Percentiles rank a stretch among this genome's conserved stretches.
These are phyloP conservation scores for Jacana jacana DNA, from an alignment of 2,113 vertebrate genomes.

Conservation along the genomic window DNA sequence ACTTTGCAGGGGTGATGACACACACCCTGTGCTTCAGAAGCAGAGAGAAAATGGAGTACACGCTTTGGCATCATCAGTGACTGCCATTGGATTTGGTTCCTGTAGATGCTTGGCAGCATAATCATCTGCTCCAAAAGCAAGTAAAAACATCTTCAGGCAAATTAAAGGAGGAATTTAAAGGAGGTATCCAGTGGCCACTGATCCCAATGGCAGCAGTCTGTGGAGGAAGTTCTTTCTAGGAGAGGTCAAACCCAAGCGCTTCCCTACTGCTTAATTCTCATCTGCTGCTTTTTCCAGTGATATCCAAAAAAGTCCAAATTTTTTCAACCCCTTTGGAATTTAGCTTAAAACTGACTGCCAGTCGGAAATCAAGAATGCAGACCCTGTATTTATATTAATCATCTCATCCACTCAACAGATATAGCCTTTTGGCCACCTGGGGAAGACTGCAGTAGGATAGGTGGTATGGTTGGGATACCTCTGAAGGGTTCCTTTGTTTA, in stretches of 20 bases:
- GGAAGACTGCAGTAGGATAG: background rate
- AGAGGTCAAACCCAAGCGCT: background rate
- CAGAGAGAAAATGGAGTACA: background rate
- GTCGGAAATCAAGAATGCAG: background rate
- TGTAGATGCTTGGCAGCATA: background rate
- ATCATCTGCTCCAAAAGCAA: background rate
- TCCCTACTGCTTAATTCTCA: background rate
- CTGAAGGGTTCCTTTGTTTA: background rate
- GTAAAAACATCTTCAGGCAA: background rate
- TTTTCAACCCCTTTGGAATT: background rate
- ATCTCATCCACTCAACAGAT: background rate
- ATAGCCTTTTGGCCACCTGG: background rate
- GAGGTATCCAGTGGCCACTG: background rate
- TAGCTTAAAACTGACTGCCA: background rate
- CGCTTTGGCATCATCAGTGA: background rate
- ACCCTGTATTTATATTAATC: background rate
- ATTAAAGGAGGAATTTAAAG: background rate
- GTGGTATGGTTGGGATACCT: accelerated
- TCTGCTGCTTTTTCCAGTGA: background rate
- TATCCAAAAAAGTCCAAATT: background rate
- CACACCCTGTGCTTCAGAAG: background rate
- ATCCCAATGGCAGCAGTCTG: background rate
- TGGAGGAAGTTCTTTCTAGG: background rate
- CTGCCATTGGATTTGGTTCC: background rate
- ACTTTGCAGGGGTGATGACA: background rate